phyloP scores from a whole-genome alignment of 2,113 vertebrate genomes.

The Opisthocomus hoazin region DNA sequence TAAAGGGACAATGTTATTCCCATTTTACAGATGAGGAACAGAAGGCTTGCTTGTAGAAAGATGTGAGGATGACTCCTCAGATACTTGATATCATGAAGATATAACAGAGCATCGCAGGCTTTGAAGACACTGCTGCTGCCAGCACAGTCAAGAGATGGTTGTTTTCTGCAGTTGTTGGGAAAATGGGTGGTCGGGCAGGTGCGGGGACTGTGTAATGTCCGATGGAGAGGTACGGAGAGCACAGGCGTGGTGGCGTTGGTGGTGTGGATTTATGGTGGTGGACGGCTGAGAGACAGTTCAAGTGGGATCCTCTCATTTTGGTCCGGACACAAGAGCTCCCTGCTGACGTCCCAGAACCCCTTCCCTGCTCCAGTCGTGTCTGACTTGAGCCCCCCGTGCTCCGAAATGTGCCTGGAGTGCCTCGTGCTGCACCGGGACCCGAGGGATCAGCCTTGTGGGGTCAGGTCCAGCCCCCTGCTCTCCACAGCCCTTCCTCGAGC shows the following conservation, averaged over 20 bases:
- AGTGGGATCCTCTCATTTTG: background rate
- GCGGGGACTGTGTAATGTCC: rapidly evolving
- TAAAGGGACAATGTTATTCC: background rate
- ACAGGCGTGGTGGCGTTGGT: background rate
- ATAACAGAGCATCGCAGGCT: background rate
- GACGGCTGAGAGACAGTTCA: background rate
- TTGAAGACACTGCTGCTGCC: background rate
- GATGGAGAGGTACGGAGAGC: background rate
- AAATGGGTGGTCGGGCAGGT: background rate
- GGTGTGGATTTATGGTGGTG: rapidly evolving
- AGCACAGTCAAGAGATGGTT: rapidly evolving
- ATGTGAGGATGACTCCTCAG: too few relatives aligned
- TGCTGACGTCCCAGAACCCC: background rate
- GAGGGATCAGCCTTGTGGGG: background rate
- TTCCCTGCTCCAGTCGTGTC: background rate
- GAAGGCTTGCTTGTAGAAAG: background rate
- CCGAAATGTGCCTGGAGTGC: background rate
- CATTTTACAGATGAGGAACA: background rate
- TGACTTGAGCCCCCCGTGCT: too few relatives aligned
- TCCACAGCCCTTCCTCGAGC: background rate
- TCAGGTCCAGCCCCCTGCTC: too few relatives aligned
- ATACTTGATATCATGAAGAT: too few relatives aligned
- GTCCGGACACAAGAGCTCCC: background rate
- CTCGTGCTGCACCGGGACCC: rapidly evolving
- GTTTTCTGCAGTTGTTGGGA: too few relatives aligned